Evolutionary conservation across 1,140 invertebrate species (phyloP).

Genomic region (Bombus ignitus): DNA sequence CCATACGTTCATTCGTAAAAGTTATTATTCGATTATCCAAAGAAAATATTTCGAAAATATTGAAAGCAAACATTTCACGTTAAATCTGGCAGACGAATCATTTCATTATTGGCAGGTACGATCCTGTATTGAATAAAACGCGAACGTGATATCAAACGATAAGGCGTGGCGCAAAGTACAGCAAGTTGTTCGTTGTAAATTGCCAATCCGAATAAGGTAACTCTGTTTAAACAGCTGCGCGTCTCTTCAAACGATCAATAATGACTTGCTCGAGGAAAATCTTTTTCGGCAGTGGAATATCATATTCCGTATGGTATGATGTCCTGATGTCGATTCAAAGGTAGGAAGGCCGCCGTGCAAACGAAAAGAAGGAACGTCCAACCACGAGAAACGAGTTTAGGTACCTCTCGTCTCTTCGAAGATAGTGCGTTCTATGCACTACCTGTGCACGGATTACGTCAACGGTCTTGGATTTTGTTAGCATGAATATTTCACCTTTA

Average conservation of each 20-base stretch:
- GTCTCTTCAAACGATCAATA: neutral
- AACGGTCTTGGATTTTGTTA: slow-evolving; percentile 53
- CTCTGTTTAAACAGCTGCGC: slow-evolving; percentile 18
- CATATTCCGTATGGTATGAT: slow-evolving; percentile 48
- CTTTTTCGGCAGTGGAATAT: slow-evolving; percentile 40
- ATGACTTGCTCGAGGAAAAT: slow-evolving; percentile 3
- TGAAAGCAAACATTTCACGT: neutral
- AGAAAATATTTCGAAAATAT: neutral
- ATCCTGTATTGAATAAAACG: too few species aligned
- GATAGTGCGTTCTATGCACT: slow-evolving; percentile 14
- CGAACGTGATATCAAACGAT: too few species aligned
- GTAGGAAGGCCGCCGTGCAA: slow-evolving; percentile 7
- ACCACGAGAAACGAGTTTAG: slow-evolving; percentile 63
- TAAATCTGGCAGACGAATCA: neutral
- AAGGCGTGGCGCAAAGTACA: too few species aligned
- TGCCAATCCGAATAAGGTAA: neutral
- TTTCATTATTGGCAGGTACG: too few species aligned
- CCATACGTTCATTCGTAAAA: too few species aligned
- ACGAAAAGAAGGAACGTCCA: slow-evolving; percentile 56
- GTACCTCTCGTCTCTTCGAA: slow-evolving; percentile 47
- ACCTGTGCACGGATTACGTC: slow-evolving; percentile 62
- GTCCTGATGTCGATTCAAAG: slow-evolving; percentile 29
- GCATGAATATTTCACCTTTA: slow-evolving; percentile 58
- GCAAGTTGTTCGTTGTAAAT: neutral
- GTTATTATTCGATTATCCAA: neutral